Base-by-base conservation (phyloP, 2,797 vertebrate genomes). In the Setipinna tenuifilis region DNA sequence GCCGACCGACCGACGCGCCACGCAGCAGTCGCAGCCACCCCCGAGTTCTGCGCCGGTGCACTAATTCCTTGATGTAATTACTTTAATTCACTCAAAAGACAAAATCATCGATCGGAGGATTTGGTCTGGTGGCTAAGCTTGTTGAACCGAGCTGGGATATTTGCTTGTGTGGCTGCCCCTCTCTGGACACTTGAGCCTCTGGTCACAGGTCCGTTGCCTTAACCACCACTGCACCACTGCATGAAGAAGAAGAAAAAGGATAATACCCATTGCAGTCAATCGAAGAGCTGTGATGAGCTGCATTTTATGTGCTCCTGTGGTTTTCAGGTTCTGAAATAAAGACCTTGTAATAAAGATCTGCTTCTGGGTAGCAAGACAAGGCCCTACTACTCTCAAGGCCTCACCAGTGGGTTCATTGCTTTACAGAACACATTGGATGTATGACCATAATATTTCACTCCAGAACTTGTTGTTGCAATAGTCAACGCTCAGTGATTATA, bases 41-140 rank as follows among this genome's bases (percentile, higher is more conserved):
- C n/a, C 35, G 19, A 78, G 71, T 78, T 78, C 71, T 83, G 87
- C 61, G 80, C 87, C 86, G 86, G 87, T 88, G 58, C 86, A 86
- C 87, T 86, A 88, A 88, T 89, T 88, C 83, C 80, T 89, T 85
- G 88, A 89, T 88, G 83, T 83, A 90, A 91, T 90, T 89, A 89
- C 86, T 88, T 89, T 87, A 88, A 90, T 88, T 89, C 85, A 90
- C 87, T 89, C 85, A 86, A 89, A 89, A 89, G 82, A 85, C 85
- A 84, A 59, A 75, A 57, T 82, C 87, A 91, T 90, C 90, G 90
- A 89, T 90, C 88, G 35, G 21, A 82, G 85, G 87, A 87, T 86
- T 88, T 61, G 54, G 81, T 86, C 89, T 85, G 86, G 84, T 89
- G 88, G 81, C 81, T 88, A 57, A 54, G 50, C 65, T 57, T 82